Evolutionary conservation across 2,113 vertebrate species (phyloP).

Genomic region (Peromyscus polionotus): DNA sequence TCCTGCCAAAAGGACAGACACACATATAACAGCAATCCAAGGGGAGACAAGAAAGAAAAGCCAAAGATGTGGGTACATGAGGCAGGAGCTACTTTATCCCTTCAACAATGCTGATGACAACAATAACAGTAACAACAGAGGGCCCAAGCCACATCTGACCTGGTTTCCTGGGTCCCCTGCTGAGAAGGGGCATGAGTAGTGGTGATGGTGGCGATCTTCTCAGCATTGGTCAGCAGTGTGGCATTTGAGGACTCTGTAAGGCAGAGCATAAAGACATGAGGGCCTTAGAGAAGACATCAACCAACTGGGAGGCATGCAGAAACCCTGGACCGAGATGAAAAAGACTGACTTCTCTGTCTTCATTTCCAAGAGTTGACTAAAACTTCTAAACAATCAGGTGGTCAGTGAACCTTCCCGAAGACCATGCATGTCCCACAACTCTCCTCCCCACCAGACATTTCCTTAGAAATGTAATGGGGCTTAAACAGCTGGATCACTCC

Average conservation of each 20-base stretch:
- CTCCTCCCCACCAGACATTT: not conserved
- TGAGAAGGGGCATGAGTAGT: slow-evolving; percentile 96
- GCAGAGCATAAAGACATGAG: slow-evolving; percentile 26
- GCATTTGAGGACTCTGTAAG: slow-evolving; percentile 97
- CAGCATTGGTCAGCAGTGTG: slow-evolving; percentile 98
- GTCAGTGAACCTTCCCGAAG: not conserved
- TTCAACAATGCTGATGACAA: slow-evolving; percentile 25
- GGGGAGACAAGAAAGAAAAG: slow-evolving; percentile 61
- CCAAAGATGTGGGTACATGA: fast-evolving
- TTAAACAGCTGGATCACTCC: not conserved
- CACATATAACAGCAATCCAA: not conserved
- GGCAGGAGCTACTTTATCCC: not conserved
- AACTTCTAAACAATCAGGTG: not conserved
- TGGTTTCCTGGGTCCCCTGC: slow-evolving; percentile 94
- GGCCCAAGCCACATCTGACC: slow-evolving; percentile 87
- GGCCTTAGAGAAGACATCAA: not conserved
- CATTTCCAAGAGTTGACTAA: not conserved
- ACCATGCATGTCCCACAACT: not conserved
- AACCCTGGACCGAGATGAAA: not conserved
- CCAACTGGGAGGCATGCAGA: not conserved
- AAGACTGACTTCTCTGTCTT: not conserved
- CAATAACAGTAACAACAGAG: not conserved
- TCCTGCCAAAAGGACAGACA: slow-evolving; percentile 88
- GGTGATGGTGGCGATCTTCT: slow-evolving; percentile 99
- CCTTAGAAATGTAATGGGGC: not conserved